Evolutionary conservation across 2,888 invertebrate species (phyloP).

Genomic region (Quadroppia sp.): DNA sequence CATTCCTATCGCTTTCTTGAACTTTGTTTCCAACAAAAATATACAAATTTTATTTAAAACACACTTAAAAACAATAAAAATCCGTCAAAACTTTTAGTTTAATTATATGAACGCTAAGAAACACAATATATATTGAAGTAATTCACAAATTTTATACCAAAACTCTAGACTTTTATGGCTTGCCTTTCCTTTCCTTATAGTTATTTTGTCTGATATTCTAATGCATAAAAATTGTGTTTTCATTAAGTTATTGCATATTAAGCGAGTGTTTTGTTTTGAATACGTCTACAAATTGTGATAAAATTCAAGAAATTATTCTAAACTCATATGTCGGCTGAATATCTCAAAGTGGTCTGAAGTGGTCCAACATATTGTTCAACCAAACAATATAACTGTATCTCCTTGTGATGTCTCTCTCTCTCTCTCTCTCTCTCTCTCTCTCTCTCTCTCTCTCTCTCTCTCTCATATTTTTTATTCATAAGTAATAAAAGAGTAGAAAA

Average conservation of each 20-base stretch:
- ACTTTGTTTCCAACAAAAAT: slow-evolving; percentile 18
- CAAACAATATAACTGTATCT: neutral
- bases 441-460: slow-evolving; percentile 38
- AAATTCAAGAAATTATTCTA: slow-evolving; percentile 24
- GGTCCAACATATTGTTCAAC: neutral
- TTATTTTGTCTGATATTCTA: neutral
- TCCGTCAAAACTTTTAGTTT: neutral
- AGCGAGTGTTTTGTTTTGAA: neutral
- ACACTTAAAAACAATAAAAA: slow-evolving; percentile 17
- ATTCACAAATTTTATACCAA: slow-evolving; percentile 3
- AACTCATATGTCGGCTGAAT: slow-evolving; percentile 4
- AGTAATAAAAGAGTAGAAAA: too few species aligned
- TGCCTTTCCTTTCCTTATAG: neutral
- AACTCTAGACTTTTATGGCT: neutral
- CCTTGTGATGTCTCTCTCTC: slow-evolving; percentile 29
- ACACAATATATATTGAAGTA: slow-evolving; percentile 15
- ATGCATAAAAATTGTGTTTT: neutral
- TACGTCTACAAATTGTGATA: neutral
- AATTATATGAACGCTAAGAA: slow-evolving; percentile 19
- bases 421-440: slow-evolving; percentile 41
- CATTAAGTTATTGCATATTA: neutral
- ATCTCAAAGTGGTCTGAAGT: neutral
- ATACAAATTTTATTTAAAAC: slow-evolving; percentile 11
- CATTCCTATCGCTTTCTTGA: slow-evolving; percentile 11
- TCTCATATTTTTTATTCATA: too few species aligned